Evolutionary conservation across 1,140 invertebrate genomes (phyloP).

Genomic region (Prorops nasuta): DNA sequence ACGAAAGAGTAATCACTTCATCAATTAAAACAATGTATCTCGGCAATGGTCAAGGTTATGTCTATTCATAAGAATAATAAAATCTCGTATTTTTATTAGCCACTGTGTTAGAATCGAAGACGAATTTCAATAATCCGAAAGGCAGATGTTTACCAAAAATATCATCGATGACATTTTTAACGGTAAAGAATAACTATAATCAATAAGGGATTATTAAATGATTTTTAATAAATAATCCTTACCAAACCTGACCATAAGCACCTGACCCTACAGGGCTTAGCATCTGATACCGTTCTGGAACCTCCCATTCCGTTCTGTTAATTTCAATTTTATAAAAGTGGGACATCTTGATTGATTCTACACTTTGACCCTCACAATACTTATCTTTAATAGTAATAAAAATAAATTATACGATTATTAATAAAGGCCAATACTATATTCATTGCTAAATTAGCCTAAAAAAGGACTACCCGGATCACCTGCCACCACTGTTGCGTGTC

Average conservation of each 20-base stretch:
- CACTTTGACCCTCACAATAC: neutral
- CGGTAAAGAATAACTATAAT: neutral
- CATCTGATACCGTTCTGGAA: conserved; percentile 88
- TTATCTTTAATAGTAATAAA: too few relatives aligned
- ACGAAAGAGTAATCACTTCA: too few relatives aligned
- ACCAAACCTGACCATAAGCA: conserved; percentile 98
- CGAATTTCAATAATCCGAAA: too few relatives aligned
- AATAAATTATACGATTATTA: neutral
- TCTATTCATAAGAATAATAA: too few relatives aligned
- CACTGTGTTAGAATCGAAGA: too few relatives aligned
- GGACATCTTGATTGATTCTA: conserved; percentile 56
- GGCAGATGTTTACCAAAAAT: too few relatives aligned
- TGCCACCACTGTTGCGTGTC: too few relatives aligned
- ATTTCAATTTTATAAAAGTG: conserved; percentile 85
- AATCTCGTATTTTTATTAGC: too few relatives aligned
- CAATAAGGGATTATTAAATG: neutral
- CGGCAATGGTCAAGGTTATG: too few relatives aligned
- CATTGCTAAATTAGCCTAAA: conserved; percentile 25
- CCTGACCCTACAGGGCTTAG: conserved; percentile 92
- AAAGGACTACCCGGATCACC: too few relatives aligned
- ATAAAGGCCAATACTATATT: conserved; percentile 3
- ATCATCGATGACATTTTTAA: neutral
- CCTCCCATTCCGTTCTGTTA: conserved; percentile 96
- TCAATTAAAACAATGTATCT: too few relatives aligned
- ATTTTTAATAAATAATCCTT: conserved; percentile 54